Evolutionary conservation across 2,113 vertebrate genomes (phyloP).

Genomic region (Camelus bactrianus): DNA sequence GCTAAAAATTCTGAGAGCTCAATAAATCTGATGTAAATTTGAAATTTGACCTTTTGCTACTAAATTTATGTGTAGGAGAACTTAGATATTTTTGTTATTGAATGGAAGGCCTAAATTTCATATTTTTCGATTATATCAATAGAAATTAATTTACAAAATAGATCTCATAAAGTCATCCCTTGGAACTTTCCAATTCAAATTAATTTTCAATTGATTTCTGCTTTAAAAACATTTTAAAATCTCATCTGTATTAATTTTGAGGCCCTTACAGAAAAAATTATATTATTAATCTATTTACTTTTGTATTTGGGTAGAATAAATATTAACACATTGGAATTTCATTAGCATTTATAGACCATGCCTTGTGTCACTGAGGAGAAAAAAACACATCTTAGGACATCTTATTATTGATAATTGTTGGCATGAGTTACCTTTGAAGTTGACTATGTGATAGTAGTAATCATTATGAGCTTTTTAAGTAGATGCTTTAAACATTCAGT

Average conservation of each 20-base stretch:
- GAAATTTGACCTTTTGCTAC: background rate
- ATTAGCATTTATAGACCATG: background rate
- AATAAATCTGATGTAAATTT: conserved; percentile 3
- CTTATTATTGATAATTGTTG: background rate
- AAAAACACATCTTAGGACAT: background rate
- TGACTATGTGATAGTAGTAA: background rate
- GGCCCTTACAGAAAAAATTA: background rate
- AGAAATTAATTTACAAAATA: conserved; percentile 22
- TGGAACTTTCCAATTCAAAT: background rate
- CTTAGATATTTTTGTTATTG: background rate
- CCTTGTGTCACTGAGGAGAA: background rate
- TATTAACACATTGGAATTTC: conserved; percentile 1
- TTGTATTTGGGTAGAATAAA: background rate
- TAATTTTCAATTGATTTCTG: conserved; percentile 41
- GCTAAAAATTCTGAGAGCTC: background rate
- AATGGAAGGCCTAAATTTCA: background rate
- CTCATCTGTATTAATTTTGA: conserved; percentile 38
- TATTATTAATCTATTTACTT: conserved; percentile 27
- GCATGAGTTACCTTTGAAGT: background rate
- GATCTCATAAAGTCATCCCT: background rate
- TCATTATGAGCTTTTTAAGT: background rate
- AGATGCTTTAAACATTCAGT: background rate
- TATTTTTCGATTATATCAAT: background rate
- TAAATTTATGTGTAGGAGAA: background rate
- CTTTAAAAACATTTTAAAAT: background rate